Percentiles rank a stretch among this genome's conserved stretches.
phyloP scores from a whole-genome alignment of 2,888 invertebrate species.

The Cotesia congregata region DNA sequence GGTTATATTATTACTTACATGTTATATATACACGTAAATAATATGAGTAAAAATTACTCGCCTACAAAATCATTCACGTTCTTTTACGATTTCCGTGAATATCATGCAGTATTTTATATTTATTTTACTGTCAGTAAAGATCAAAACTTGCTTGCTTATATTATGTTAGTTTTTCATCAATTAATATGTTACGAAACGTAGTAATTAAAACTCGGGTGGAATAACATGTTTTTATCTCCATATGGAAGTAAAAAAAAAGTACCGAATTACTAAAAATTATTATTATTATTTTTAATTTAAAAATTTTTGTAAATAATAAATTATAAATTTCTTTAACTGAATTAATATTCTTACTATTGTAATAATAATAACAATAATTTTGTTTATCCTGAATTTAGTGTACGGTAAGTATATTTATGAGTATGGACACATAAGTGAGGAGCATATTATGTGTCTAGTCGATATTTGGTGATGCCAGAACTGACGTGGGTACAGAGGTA shows the following conservation, averaged over 20 bases:
- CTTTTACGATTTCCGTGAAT: constrained; percentile 7
- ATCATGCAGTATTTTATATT: background rate
- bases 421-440: constrained; percentile 14
- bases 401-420: background rate
- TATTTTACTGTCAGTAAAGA: background rate
- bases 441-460: constrained; percentile 53
- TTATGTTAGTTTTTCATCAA: constrained; percentile 10
- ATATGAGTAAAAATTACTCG: background rate
- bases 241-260: background rate
- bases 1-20: too few species aligned
- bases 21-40: too few species aligned
- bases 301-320: too few species aligned
- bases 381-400: background rate
- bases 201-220: background rate
- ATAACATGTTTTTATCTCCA: background rate
- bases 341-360: background rate
- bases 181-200: constrained; percentile 8
- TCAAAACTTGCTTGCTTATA: background rate
- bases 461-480: constrained; percentile 66
- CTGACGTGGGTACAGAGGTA: constrained; percentile 49
- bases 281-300: background rate
- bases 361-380: background rate
- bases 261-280: background rate
- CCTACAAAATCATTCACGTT: constrained; percentile 21
- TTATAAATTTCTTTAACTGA: too few species aligned